Evolutionary conservation across 2,888 invertebrate species (phyloP).

Genomic region (Lepidonotus clava): DNA sequence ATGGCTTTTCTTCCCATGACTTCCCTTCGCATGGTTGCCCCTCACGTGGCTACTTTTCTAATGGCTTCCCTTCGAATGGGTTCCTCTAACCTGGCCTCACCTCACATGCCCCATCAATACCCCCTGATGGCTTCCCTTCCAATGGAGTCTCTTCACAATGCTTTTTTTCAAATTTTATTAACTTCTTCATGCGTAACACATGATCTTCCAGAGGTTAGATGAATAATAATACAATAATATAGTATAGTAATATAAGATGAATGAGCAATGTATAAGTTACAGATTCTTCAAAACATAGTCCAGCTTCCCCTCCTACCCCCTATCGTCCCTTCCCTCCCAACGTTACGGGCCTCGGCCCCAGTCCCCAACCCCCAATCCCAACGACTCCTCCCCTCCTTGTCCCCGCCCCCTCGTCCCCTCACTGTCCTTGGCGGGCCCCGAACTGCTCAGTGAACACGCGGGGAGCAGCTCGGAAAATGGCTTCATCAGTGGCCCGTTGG

Average conservation of each 20-base stretch:
- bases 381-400: background rate
- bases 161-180: too few relatives aligned
- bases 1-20: background rate
- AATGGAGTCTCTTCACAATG: background rate
- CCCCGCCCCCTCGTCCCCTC: background rate
- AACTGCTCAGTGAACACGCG: background rate
- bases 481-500: background rate
- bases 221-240: too few relatives aligned
- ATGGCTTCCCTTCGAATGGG: background rate
- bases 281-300: too few relatives aligned
- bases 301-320: background rate
- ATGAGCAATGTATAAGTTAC: too few relatives aligned
- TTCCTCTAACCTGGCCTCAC: background rate
- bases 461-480: slow-evolving; percentile 11
- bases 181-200: too few relatives aligned
- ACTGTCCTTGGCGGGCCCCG: slow-evolving; percentile 10
- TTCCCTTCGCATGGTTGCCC: background rate
- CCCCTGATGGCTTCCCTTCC: background rate
- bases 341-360: background rate
- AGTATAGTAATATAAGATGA: too few relatives aligned
- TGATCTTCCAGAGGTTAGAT: too few relatives aligned
- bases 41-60: background rate
- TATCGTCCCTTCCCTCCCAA: background rate
- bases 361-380: background rate
- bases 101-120: background rate